Percentiles rank a stretch among this genome's conserved stretches.
phyloP scores from a whole-genome alignment of 92 coral and sea anemone genomes.

The Palythoa grandis region DNA sequence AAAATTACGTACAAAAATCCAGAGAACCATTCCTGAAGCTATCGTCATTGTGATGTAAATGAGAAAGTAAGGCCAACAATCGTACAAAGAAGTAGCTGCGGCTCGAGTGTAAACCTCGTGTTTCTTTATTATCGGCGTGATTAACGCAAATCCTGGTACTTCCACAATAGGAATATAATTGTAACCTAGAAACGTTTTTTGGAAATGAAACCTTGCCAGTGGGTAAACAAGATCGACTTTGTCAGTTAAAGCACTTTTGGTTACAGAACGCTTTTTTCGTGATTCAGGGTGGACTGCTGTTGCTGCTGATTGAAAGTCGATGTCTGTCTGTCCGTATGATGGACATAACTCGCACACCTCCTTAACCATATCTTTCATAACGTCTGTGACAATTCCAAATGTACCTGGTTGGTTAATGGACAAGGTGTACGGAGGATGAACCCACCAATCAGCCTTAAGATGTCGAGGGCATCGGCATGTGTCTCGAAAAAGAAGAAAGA shows the following conservation, averaged over 20 bases:
- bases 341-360: conserved; percentile 3
- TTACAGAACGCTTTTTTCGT: background rate
- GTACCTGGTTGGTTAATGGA: background rate
- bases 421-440: background rate
- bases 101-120: background rate
- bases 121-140: background rate
- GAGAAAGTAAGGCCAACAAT: conserved; percentile 19
- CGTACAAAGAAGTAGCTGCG: background rate
- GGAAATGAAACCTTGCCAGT: background rate
- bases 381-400: background rate
- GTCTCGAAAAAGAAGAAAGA: background rate
- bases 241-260: background rate
- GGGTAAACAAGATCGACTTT: conserved; percentile 4
- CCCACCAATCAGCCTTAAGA: conserved; percentile 3
- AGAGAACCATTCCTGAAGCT: background rate
- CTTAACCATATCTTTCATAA: background rate
- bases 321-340: conserved; percentile 6
- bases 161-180: conserved; percentile 3
- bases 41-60: background rate
- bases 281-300: background rate
- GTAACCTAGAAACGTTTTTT: background rate
- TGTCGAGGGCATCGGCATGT: conserved; percentile 25
- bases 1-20: background rate
- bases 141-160: conserved; percentile 28
- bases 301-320: background rate